These are phyloP conservation scores for Ciona savignyi DNA, from an alignment of 23 tunicate genomes.

Conservation along the genomic window DNA sequence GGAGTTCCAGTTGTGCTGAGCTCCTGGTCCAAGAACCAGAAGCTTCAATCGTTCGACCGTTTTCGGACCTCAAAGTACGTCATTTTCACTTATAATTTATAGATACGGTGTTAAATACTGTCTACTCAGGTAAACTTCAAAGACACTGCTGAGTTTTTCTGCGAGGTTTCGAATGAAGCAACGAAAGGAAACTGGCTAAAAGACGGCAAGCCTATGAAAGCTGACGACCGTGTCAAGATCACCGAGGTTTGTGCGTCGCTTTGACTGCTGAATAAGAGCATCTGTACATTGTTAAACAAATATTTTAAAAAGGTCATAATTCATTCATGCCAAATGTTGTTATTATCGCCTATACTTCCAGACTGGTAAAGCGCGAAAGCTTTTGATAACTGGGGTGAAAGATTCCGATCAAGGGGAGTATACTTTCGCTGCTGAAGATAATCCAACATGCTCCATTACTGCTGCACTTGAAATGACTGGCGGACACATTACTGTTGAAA, in stretches of 20 bases:
- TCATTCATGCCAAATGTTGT: neutral
- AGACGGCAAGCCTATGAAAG: conserved; percentile 73
- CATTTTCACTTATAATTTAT: neutral
- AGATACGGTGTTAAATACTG: neutral
- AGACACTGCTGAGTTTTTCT: conserved; percentile 92
- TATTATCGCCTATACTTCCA: neutral
- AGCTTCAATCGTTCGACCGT: conserved; percentile 30
- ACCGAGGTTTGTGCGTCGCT: too few relatives aligned
- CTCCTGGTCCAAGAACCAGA: conserved; percentile 56
- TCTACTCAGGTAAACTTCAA: conserved; percentile 69
- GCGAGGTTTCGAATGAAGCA: conserved; percentile 85
- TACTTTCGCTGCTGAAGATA: conserved; percentile 73
- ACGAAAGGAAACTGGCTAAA: conserved; percentile 86
- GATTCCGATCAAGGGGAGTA: conserved; percentile 92
- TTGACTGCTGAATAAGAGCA: too few relatives aligned
- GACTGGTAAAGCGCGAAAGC: conserved; percentile 80
- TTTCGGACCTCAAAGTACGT: conserved; percentile 77
- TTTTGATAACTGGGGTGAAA: conserved; percentile 59
- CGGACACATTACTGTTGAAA: conserved; percentile 76
- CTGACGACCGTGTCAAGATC: conserved; percentile 66
- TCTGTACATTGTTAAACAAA: too few relatives aligned
- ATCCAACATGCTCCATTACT: conserved; percentile 64
- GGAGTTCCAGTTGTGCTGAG: conserved; percentile 89
- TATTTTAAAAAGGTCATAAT: neutral
- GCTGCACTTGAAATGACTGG: conserved; percentile 90